Evolutionary conservation across 2,113 vertebrate genomes (phyloP).

Genomic region (Hydrolagus affinis): DNA sequence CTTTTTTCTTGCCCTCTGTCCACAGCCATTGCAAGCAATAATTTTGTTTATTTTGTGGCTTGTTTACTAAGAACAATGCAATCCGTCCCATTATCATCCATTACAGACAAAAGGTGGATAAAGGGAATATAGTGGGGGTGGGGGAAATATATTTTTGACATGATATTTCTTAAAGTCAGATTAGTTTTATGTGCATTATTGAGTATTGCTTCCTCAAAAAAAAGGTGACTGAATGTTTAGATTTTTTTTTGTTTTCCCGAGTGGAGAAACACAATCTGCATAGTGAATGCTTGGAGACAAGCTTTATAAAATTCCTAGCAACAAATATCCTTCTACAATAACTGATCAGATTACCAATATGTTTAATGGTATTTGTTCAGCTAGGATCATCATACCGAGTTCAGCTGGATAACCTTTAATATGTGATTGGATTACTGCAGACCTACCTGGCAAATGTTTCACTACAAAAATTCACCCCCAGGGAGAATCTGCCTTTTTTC

Average conservation of each 20-base stretch:
- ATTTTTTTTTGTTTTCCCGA: neutral
- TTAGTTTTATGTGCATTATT: neutral
- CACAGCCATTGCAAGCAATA: constrained; percentile 13
- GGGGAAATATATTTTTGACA: neutral
- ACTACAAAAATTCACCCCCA: too few relatives aligned
- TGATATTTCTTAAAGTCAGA: neutral
- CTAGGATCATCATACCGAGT: too few relatives aligned
- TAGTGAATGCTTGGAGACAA: neutral
- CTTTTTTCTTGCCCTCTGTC: neutral
- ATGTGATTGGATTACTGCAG: too few relatives aligned
- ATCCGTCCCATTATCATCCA: neutral
- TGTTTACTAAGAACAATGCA: neutral
- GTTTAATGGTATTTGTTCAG: too few relatives aligned
- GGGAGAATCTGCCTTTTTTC: too few relatives aligned
- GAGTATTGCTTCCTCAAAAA: neutral
- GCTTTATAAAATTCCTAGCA: neutral
- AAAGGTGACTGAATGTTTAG: neutral
- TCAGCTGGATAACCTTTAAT: too few relatives aligned
- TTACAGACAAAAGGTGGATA: neutral
- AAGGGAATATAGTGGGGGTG: neutral
- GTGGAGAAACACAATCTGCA: neutral
- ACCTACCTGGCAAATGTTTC: too few relatives aligned
- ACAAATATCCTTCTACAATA: neutral
- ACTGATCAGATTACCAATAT: too few relatives aligned
- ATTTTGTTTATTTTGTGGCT: neutral